phyloP scores from a whole-genome alignment of 2,888 invertebrate genomes.

The Bellardia bayeri region DNA sequence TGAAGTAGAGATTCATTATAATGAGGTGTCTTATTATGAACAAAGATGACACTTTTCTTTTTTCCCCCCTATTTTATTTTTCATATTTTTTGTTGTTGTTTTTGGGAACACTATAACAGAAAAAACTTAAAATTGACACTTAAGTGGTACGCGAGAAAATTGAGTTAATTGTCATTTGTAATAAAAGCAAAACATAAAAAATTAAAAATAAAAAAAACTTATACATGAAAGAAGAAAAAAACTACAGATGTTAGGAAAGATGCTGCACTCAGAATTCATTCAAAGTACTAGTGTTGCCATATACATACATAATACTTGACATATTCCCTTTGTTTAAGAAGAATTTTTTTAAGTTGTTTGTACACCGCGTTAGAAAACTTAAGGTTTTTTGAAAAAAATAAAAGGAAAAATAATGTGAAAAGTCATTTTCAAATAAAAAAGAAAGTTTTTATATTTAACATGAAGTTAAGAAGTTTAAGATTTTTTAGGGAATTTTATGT shows the following conservation, averaged over 20 bases:
- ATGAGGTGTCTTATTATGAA: conserved; percentile 65
- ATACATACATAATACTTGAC: conserved; percentile 25
- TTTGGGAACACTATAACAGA: background rate
- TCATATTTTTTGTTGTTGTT: background rate
- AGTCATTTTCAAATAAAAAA: no score
- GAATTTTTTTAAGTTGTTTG: background rate
- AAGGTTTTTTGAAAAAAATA: no score
- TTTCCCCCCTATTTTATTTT: conserved; percentile 8
- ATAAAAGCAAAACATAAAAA: conserved; percentile 18
- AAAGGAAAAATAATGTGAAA: no score
- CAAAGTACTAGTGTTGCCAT: background rate
- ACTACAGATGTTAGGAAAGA: conserved; percentile 14
- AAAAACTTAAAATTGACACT: conserved; percentile 59
- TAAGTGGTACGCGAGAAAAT: conserved; percentile 58
- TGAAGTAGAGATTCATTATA: conserved; percentile 54
- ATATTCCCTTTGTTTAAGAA: background rate
- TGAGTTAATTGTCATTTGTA: conserved; percentile 59
- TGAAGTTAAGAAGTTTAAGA: no score
- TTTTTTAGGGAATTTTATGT: background rate
- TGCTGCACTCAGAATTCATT: background rate
- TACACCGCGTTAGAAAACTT: background rate
- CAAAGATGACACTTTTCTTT: conserved; percentile 59
- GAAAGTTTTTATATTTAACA: no score
- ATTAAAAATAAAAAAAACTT: background rate
- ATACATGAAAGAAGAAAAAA: background rate